These are phyloP conservation scores for Tetragonisca angustula DNA, from an alignment of 2,888 invertebrate genomes.

Conservation along the genomic window DNA sequence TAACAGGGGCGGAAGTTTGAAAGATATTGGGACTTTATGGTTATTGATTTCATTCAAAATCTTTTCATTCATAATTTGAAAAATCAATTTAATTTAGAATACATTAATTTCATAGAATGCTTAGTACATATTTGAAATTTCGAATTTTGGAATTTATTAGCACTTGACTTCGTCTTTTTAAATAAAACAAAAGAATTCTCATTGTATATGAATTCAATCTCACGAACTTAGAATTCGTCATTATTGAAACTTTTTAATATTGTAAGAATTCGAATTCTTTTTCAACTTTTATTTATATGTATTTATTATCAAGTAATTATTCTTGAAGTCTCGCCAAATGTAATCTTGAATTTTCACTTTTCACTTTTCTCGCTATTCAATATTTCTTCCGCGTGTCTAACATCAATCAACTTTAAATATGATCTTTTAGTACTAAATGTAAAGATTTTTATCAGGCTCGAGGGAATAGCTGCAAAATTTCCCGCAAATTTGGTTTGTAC, in stretches of 20 bases:
- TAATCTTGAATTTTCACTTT: neutral
- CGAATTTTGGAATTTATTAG: neutral
- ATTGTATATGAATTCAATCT: neutral
- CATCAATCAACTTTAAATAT: neutral
- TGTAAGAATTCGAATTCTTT: too few species aligned
- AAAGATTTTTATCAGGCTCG: slow-evolving; percentile 20
- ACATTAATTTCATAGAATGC: too few species aligned
- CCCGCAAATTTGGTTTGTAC: slow-evolving; percentile 27
- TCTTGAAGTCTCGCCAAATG: neutral
- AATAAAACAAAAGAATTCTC: too few species aligned
- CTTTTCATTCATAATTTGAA: too few species aligned
- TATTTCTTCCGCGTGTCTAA: neutral
- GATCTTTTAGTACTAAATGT: neutral
- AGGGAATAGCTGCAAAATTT: slow-evolving; percentile 34
- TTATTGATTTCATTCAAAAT: too few species aligned
- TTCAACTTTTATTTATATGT: too few species aligned
- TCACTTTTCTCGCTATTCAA: neutral
- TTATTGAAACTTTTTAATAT: neutral
- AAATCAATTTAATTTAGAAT: too few species aligned
- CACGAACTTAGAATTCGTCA: neutral
- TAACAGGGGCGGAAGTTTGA: neutral
- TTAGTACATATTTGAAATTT: neutral
- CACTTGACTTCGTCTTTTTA: neutral
- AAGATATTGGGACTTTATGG: neutral
- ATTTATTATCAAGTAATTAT: too few species aligned